A percentile compares a stretch with the other conserved stretches of the same genome.
Conservation (phyloP, 2,113 vertebrate genomes). For the Thunnus maccoyii region DNA sequence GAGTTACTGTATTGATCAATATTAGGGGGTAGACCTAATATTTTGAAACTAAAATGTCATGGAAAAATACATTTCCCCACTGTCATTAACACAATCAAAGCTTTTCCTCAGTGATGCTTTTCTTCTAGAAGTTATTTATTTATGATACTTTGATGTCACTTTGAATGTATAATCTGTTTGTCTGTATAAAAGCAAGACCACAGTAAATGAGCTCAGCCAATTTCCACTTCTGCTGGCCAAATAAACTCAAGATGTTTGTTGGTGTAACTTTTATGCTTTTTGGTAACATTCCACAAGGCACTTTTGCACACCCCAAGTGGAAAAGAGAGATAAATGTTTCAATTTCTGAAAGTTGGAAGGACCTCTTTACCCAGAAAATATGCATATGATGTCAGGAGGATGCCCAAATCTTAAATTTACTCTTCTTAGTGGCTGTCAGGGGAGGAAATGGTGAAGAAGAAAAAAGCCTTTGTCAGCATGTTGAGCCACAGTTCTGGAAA, state of each 20-base stretch:
- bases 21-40: slow-evolving; percentile 6
- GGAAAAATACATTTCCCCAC: slow-evolving; percentile 4
- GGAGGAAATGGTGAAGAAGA: not conserved
- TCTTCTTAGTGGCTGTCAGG: not conserved
- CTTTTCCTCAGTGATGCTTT: not conserved
- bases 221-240: slow-evolving; percentile 32
- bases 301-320: slow-evolving; percentile 28
- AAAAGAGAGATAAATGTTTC: not conserved
- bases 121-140: slow-evolving; percentile 25
- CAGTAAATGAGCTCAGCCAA: not conserved
- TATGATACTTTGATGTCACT: slow-evolving; percentile 41
- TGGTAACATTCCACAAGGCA: slow-evolving; percentile 15
- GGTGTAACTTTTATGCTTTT: slow-evolving; percentile 20
- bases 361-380: slow-evolving; percentile 11
- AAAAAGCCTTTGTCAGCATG: slow-evolving; percentile 13
- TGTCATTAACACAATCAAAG: slow-evolving; percentile 12
- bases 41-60: slow-evolving; percentile 16
- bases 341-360: not conserved
- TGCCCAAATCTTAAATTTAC: not conserved
- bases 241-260: slow-evolving; percentile 28
- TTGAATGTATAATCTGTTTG: slow-evolving; percentile 45
- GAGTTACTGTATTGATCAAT: slow-evolving; percentile 24
- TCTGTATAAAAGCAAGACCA: slow-evolving; percentile 22
- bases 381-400: slow-evolving; percentile 14
- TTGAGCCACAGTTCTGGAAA: not conserved